A percentile compares a stretch with the other conserved stretches of the same genome.
Conservation (phyloP, 2,888 invertebrate species). For the Taenaris catops region DNA sequence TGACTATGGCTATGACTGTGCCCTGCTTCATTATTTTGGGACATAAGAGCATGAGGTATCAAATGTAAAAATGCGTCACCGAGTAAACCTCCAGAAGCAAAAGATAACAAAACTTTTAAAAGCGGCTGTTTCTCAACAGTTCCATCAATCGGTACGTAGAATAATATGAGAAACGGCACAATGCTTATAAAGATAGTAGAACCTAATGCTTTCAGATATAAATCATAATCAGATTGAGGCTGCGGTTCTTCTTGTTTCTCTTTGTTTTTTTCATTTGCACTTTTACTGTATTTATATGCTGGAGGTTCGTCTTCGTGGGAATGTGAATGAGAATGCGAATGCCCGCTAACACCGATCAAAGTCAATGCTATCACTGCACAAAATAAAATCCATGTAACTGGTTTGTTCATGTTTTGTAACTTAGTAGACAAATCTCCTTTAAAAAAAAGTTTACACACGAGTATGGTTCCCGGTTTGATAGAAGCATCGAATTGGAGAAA, state of each 20-base stretch:
- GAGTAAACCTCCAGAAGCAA: slow-evolving; percentile 96
- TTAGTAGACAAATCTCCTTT: too few relatives aligned
- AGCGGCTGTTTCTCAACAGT: slow-evolving; percentile 90
- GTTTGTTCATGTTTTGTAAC: slow-evolving; percentile 24
- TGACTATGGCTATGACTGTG: slow-evolving; percentile 75
- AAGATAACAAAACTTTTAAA: slow-evolving; percentile 93
- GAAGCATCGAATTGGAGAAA: too few relatives aligned
- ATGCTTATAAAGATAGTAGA: slow-evolving; percentile 97
- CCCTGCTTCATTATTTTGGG: slow-evolving; percentile 56
- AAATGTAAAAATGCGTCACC: slow-evolving; percentile 99
- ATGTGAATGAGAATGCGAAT: slow-evolving; percentile 71
- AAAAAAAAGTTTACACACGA: too few relatives aligned
- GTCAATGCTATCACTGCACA: slow-evolving; percentile 24
- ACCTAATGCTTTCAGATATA: slow-evolving; percentile 91
- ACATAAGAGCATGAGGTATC: slow-evolving; percentile 94
- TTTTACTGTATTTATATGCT: slow-evolving; percentile 90
- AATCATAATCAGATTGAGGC: slow-evolving; percentile 50
- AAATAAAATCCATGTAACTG: slow-evolving; percentile 20
- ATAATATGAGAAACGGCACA: slow-evolving; percentile 95
- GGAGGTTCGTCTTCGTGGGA: slow-evolving; percentile 81
- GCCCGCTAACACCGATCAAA: slow-evolving; percentile 39
- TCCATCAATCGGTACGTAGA: slow-evolving; percentile 95
- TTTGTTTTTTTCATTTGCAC: slow-evolving; percentile 74
- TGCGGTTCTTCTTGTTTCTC: slow-evolving; percentile 58
- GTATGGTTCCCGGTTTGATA: too few relatives aligned